phyloP scores from a whole-genome alignment of 2,888 invertebrate species.

The Lasiommata megera region DNA sequence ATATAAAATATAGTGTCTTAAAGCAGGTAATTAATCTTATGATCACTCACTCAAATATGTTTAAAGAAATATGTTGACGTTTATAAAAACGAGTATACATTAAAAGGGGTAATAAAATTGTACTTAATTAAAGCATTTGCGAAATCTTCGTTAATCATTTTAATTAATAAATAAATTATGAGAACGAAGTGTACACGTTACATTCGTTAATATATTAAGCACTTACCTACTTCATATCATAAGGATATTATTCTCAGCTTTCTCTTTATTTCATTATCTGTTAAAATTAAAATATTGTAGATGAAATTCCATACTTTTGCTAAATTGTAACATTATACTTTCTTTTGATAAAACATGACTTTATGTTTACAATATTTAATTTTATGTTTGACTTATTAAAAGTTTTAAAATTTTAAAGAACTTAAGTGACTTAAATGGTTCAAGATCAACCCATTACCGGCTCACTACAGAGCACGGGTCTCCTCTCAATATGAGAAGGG shows the following conservation, averaged over 20 bases:
- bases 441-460: no score
- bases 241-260: constrained; percentile 1
- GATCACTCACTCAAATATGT: constrained; percentile 1
- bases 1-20: background rate
- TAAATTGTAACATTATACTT: background rate
- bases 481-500: no score
- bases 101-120: constrained; percentile 20
- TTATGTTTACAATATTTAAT: background rate
- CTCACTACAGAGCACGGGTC: no score
- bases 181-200: background rate
- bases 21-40: background rate
- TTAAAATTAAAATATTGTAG: constrained; percentile 4
- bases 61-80: constrained; percentile 6
- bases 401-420: no score
- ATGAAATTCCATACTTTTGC: background rate
- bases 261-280: constrained; percentile 8
- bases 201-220: background rate
- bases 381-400: no score
- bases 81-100: constrained; percentile 12
- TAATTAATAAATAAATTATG: constrained; percentile 24
- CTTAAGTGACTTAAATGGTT: no score
- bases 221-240: background rate
- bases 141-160: constrained; percentile 20
- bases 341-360: background rate
- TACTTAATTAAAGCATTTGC: constrained; percentile 19